Conservation (phyloP, 2,113 vertebrate species). For the Sinocyclocheilus anophthalmus region DNA sequence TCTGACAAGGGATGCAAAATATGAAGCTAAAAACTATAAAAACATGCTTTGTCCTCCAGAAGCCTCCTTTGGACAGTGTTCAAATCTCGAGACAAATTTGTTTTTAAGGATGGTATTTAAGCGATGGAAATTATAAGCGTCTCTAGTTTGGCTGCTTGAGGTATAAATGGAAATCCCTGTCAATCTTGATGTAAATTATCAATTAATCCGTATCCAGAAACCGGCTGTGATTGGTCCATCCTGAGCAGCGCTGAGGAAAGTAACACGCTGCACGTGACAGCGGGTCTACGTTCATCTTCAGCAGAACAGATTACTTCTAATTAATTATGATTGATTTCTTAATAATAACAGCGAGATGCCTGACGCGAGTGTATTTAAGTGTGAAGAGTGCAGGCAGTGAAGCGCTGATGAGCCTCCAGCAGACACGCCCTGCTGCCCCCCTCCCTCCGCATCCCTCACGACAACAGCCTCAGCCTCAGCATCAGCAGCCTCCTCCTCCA, state of each 20-base stretch:
- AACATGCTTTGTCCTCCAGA: not conserved
- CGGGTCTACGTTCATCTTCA: not conserved
- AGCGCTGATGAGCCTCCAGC: not conserved
- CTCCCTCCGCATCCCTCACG: constrained; percentile 26
- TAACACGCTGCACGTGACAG: not conserved
- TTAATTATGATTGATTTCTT: not conserved
- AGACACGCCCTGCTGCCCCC: constrained; percentile 19
- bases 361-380: not conserved
- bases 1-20: no score
- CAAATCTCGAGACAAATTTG: not conserved
- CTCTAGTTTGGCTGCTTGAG: not conserved
- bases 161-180: not conserved
- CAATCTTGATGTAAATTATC: not conserved
- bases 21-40: not conserved
- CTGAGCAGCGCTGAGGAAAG: not conserved
- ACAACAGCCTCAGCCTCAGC: constrained; percentile 33
- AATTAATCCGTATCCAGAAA: not conserved
- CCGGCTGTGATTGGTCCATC: not conserved
- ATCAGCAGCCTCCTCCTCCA: not conserved
- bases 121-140: not conserved
- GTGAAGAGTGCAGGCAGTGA: not conserved
- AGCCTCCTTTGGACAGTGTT: not conserved
- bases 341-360: not conserved
- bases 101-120: not conserved
- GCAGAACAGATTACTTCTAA: not conserved